A percentile compares a stretch with the other conserved stretches of the same genome.
phyloP scores from a whole-genome alignment of 2,113 vertebrate genomes.

The Paramisgurnus dabryanus region DNA sequence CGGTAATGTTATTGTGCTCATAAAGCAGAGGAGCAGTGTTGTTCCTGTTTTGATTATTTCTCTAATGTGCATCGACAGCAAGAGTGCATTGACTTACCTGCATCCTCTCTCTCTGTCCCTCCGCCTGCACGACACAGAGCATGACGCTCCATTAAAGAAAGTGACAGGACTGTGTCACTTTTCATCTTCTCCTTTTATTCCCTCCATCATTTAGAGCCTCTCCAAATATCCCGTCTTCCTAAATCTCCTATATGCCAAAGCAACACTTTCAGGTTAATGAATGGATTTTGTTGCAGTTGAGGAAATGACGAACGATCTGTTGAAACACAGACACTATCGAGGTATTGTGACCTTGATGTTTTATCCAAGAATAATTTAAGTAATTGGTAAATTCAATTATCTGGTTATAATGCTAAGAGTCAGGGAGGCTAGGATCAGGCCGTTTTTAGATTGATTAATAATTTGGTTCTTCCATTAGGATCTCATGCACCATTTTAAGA shows the following conservation, averaged over 20 bases:
- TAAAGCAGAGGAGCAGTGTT: constrained; percentile 47
- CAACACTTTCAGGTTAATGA: constrained; percentile 72
- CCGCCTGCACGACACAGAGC: constrained; percentile 1
- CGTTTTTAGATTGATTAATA: constrained; percentile 3
- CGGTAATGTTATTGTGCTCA: constrained; percentile 57
- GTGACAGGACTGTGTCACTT: constrained; percentile 36
- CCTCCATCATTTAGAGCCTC: constrained; percentile 39
- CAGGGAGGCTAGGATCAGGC: neutral
- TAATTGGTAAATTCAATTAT: constrained; percentile 66
- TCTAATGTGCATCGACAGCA: constrained; percentile 68
- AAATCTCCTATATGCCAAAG: constrained; percentile 27
- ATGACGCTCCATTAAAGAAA: constrained; percentile 60
- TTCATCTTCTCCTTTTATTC: constrained; percentile 44
- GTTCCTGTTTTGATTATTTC: constrained; percentile 57
- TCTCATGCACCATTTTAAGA: neutral
- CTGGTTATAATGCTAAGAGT: neutral
- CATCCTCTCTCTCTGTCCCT: constrained; percentile 40
- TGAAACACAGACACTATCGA: constrained; percentile 64
- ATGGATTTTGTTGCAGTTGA: constrained; percentile 59
- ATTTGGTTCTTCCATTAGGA: neutral
- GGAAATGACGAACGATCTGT: constrained; percentile 70
- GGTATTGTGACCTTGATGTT: constrained; percentile 68
- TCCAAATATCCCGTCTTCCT: neutral
- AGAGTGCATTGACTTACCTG: constrained; percentile 59
- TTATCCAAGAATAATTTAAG: constrained; percentile 69